Base-by-base conservation (phyloP, 2,113 vertebrate species). In the Pristiophorus japonicus region DNA sequence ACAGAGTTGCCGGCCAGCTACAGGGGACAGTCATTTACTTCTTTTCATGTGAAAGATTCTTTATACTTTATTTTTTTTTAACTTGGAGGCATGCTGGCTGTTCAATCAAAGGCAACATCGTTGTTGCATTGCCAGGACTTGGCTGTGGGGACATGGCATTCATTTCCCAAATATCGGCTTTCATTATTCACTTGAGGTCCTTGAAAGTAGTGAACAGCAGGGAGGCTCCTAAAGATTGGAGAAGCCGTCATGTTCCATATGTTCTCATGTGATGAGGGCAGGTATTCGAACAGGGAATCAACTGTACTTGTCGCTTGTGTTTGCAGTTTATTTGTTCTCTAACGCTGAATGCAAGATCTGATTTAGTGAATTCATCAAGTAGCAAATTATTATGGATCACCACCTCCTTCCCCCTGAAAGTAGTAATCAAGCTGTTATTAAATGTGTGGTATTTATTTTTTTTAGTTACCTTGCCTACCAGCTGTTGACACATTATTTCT, bases 401-500 rank as follows among this genome's bases (percentile, higher is more conserved):
- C n/a, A n/a, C 20, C n/a, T 63, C 34, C 59, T 88, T 92, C 16
- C 59, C 59, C 34, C 34, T 22, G 14, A 65, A 63, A 92, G 59
- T 92, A n/a, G 1, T 63, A 92, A 92, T 92, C 88, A 92, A 92
- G 59, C 88, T 65, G 7, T 65, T 92, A 92, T 65, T 92, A 62
- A 81, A 42, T 42, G 14, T 34, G 59, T n/a, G 38, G 38, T 1
- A 6, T 24, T 88, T n/a, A n/a, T n/a, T 92, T 92, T 63, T 30
- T 92, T 88, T 30, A 88, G 7, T 55, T 8, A 22, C 34, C n/a
- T 62, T 55, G 51, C 10, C 30, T 90, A 14, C 45, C 16, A 20
- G 38, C 38, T 90, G 51, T 34, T 90, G 45, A 55, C 18, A n/a
- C 78, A 81, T 42, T 81, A 42, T 42, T 42, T 81, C 75, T 20